phyloP scores from a whole-genome alignment of 2,113 vertebrate species.

The Peromyscus leucopus region DNA sequence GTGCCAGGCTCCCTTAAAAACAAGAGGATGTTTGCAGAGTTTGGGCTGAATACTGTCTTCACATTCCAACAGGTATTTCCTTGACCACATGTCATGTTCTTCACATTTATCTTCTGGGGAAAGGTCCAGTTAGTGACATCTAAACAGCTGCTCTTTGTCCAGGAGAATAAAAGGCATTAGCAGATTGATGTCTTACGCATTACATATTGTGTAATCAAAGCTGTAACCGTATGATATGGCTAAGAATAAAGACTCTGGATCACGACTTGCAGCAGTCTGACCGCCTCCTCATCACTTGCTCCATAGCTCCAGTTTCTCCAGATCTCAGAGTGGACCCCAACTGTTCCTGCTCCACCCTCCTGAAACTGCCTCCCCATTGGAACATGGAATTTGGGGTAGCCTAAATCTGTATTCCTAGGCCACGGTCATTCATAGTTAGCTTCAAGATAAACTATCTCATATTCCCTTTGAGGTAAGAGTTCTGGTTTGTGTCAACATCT shows the following conservation, averaged over 20 bases:
- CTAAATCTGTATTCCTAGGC: not conserved
- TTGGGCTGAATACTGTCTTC: not conserved
- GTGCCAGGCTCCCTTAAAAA: slow-evolving; percentile 89
- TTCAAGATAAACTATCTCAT: not conserved
- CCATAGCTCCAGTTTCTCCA: not conserved
- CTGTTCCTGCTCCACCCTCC: slow-evolving; percentile 37
- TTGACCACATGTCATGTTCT: not conserved
- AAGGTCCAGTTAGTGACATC: not conserved
- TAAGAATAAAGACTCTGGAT: not conserved
- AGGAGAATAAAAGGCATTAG: not conserved
- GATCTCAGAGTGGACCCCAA: not conserved
- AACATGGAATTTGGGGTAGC: not conserved
- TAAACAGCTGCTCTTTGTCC: not conserved
- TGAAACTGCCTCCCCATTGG: not conserved
- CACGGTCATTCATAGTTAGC: not conserved
- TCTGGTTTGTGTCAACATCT: not conserved
- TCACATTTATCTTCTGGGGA: not conserved
- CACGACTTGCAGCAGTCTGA: not conserved
- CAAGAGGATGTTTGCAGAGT: slow-evolving; percentile 69
- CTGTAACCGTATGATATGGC: not conserved
- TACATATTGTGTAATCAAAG: not conserved
- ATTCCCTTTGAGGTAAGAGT: not conserved
- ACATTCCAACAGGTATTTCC: not conserved
- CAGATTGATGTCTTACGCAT: not conserved
- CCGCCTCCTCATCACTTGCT: accelerated